Evolutionary conservation across 2,113 vertebrate species (phyloP).

Genomic region (Muntiacus reevesi): DNA sequence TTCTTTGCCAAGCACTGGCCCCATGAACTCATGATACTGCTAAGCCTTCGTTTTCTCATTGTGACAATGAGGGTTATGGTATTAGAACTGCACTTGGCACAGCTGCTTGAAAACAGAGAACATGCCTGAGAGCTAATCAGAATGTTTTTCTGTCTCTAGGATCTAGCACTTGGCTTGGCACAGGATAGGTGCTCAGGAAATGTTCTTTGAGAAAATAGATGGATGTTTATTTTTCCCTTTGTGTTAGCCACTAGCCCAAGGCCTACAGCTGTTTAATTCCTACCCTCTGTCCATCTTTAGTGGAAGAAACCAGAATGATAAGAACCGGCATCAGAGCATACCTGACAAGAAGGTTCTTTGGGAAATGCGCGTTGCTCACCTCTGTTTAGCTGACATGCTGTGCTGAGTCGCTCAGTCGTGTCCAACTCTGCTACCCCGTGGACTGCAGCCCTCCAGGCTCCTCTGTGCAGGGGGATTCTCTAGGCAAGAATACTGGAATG

Average conservation of each 20-base stretch:
- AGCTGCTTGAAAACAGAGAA: background rate
- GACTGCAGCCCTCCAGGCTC: background rate
- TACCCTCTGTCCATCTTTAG: background rate
- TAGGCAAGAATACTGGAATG: background rate
- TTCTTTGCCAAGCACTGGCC: background rate
- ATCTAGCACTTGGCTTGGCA: background rate
- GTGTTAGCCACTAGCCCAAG: background rate
- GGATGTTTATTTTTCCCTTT: constrained; percentile 16
- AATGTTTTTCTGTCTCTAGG: background rate
- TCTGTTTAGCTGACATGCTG: background rate
- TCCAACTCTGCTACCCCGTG: background rate
- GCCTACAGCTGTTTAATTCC: background rate
- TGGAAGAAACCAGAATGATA: background rate
- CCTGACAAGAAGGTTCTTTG: background rate
- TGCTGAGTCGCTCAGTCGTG: background rate
- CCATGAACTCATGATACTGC: background rate
- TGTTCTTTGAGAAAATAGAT: constrained; percentile 17
- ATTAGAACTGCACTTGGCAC: background rate
- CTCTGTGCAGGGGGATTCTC: background rate
- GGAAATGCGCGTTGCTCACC: background rate
- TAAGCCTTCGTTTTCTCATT: background rate
- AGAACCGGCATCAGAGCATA: background rate
- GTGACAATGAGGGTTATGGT: background rate
- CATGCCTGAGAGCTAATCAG: background rate
- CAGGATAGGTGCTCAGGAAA: background rate